These are phyloP conservation scores for Rhynchonycteris naso DNA, from an alignment of 2,797 vertebrate species.

Conservation along the genomic window DNA sequence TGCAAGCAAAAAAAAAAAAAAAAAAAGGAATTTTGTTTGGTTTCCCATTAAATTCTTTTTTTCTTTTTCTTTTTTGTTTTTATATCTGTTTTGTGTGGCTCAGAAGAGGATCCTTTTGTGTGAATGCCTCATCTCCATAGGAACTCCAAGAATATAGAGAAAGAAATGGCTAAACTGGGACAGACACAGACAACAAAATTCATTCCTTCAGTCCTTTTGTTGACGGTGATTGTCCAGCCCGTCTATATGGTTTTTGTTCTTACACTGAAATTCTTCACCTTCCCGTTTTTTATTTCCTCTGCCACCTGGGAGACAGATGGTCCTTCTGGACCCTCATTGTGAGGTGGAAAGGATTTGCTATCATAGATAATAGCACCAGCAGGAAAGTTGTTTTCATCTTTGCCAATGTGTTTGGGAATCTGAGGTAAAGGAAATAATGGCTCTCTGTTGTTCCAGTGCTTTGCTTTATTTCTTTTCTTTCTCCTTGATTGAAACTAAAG, in stretches of 20 bases:
- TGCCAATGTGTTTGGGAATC: constrained; percentile 11
- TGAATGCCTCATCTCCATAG: constrained; percentile 50
- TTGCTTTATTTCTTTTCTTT: constrained; percentile 48
- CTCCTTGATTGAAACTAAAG: constrained; percentile 56
- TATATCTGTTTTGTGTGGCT: constrained; percentile 23
- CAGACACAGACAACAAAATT: constrained; percentile 36
- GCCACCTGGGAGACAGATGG: constrained; percentile 21
- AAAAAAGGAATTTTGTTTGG: constrained; percentile 59
- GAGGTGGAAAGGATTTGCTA: constrained; percentile 60
- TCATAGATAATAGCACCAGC: constrained; percentile 33
- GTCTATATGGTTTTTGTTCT: not conserved
- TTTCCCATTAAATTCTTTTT: constrained; percentile 52
- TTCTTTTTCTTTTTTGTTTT: constrained; percentile 59
- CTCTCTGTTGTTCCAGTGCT: constrained; percentile 28
- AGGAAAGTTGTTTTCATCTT: constrained; percentile 61
- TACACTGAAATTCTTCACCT: constrained; percentile 52
- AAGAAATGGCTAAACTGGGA: constrained; percentile 49
- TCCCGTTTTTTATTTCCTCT: constrained; percentile 50
- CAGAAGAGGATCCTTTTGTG: constrained; percentile 43
- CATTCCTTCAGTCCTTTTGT: constrained; percentile 46
- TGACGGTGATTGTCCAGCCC: constrained; percentile 35
- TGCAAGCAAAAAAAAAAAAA: constrained; percentile 40
- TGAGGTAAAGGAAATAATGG: constrained; percentile 12
- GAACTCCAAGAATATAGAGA: constrained; percentile 37
- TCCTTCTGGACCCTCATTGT: not conserved